Evolutionary conservation across 1,140 invertebrate genomes (phyloP).

Genomic region (Aricia agestis): DNA sequence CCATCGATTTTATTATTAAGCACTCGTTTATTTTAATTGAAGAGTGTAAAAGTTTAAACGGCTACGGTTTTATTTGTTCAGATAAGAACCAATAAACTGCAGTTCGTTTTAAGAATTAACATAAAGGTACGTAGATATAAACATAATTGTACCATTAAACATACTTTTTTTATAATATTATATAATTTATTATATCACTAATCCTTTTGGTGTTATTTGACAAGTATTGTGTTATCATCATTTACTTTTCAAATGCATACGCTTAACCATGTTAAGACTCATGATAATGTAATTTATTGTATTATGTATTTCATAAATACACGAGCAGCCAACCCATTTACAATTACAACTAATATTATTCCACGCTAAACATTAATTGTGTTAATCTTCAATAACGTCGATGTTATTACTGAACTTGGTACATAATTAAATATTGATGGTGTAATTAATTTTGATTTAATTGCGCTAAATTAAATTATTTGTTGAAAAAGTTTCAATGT

Average conservation of each 20-base stretch:
- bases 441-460: not conserved
- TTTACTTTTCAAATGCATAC: too few species aligned
- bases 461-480: not conserved
- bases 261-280: not conserved
- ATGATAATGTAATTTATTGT: not conserved
- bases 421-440: conserved; percentile 1
- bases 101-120: not conserved
- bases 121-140: not conserved
- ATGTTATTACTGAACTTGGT: not conserved
- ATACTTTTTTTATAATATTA: too few species aligned
- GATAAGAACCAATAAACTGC: not conserved
- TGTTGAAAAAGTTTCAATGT: not conserved
- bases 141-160: too few species aligned
- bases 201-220: not conserved
- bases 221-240: too few species aligned
- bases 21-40: not conserved
- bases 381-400: not conserved
- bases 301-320: not conserved
- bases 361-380: not conserved
- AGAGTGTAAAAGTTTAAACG: conserved; percentile 2
- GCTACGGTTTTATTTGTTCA: not conserved
- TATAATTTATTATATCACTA: too few species aligned
- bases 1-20: conserved; percentile 20
- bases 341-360: not conserved
- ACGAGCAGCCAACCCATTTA: not conserved